phyloP scores from a whole-genome alignment of 1,140 invertebrate species.

The Linepithema humile region DNA sequence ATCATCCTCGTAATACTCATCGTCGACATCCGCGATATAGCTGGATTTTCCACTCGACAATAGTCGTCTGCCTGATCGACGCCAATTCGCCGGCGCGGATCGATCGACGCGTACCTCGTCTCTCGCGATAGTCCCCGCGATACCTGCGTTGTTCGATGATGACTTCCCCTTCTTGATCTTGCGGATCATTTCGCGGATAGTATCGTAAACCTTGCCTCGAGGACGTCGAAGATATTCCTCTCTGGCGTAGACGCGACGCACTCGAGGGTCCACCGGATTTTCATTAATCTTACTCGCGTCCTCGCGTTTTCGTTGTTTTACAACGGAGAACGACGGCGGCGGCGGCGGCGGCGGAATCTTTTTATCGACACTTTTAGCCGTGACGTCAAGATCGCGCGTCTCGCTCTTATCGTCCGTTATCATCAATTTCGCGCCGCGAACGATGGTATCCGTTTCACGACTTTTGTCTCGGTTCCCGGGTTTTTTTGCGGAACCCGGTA shows the following conservation, averaged over 20 bases:
- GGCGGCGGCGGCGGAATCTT: not conserved
- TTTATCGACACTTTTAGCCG: slow-evolving; percentile 32
- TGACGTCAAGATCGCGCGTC: not conserved
- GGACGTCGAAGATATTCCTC: not conserved
- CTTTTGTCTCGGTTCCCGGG: not conserved
- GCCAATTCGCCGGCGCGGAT: not conserved
- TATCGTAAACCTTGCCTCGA: not conserved
- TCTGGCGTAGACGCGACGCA: not conserved
- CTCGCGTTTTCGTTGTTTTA: slow-evolving; percentile 1
- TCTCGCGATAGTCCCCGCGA: not conserved
- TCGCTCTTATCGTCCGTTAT: slow-evolving; percentile 25
- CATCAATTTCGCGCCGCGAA: slow-evolving; percentile 43
- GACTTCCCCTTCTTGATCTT: not conserved
- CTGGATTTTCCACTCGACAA: slow-evolving; percentile 9
- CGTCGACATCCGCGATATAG: not conserved
- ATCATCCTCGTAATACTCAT: slow-evolving; percentile 23
- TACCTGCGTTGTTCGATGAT: not conserved
- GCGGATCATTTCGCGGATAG: slow-evolving; percentile 2
- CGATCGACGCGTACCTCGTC: not conserved
- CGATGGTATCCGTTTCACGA: slow-evolving; percentile 34
- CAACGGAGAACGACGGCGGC: not conserved
- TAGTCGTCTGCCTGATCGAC: not conserved
- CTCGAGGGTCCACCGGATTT: slow-evolving; percentile 3
- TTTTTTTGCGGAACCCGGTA: slow-evolving; percentile 1
- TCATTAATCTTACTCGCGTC: slow-evolving; percentile 41